Conservation (phyloP, 2,888 invertebrate species). For the Exephanes ischioxanthus region DNA sequence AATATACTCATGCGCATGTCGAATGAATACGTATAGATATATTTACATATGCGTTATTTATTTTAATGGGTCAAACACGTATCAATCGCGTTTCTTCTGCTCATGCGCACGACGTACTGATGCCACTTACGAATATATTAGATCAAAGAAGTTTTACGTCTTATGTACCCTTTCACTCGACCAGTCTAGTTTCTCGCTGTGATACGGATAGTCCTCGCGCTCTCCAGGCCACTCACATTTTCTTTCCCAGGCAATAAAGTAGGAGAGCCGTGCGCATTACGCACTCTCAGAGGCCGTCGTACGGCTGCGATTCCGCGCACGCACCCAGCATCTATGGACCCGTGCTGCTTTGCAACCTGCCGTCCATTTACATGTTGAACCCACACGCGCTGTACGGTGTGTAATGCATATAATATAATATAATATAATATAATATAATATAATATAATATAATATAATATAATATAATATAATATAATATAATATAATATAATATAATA, state of each 20-base stretch:
- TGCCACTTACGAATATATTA: slow-evolving; percentile 26
- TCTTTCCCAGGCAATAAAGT: slow-evolving; percentile 53
- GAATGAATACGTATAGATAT: not conserved
- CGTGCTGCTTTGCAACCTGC: not conserved
- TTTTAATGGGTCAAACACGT: slow-evolving; percentile 11
- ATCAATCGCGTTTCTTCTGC: not conserved
- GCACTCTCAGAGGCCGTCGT: slow-evolving; percentile 15
- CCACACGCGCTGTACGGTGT: not conserved
- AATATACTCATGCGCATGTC: not conserved
- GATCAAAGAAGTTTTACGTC: slow-evolving; percentile 5
- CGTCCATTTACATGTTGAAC: not conserved
- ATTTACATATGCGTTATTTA: not conserved
- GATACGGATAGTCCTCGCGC: not conserved
- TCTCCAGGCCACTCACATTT: slow-evolving; percentile 42
- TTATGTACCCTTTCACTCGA: slow-evolving; percentile 40
- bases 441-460: too few relatives aligned
- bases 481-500: too few relatives aligned
- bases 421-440: too few relatives aligned
- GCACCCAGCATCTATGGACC: slow-evolving; percentile 16
- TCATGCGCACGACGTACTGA: not conserved
- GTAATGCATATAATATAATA: too few relatives aligned
- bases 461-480: too few relatives aligned
- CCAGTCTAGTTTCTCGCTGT: not conserved
- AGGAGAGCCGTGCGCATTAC: slow-evolving; percentile 1
- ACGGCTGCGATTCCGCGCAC: slow-evolving; percentile 32